These are phyloP conservation scores for Polydrusus cervinus DNA, from an alignment of 2,888 invertebrate genomes.

Conservation along the genomic window DNA sequence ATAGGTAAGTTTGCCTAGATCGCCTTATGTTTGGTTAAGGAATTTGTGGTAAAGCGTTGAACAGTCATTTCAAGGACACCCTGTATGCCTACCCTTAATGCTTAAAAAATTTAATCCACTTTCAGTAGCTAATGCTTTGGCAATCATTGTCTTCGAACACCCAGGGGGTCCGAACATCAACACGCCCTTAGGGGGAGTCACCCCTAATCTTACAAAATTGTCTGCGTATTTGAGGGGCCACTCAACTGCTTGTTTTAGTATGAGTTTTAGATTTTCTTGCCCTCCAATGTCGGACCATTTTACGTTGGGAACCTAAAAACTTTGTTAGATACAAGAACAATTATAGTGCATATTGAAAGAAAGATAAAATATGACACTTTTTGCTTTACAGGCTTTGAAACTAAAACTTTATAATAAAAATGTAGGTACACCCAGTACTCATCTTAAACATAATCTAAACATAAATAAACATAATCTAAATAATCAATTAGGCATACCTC, in stretches of 20 bases:
- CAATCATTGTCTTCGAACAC: constrained; percentile 99
- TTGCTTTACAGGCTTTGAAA: background rate
- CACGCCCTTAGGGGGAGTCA: constrained; percentile 90
- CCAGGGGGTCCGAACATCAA: constrained; percentile 98
- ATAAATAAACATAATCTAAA: too few relatives aligned
- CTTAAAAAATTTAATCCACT: constrained; percentile 96
- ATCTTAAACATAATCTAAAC: too few relatives aligned
- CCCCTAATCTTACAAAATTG: constrained; percentile 85
- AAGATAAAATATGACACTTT: constrained; percentile 21
- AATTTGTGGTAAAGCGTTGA: too few relatives aligned
- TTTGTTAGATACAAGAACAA: constrained; percentile 20
- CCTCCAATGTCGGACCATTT: constrained; percentile 97
- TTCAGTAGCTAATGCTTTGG: constrained; percentile 96
- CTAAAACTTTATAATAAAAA: too few relatives aligned
- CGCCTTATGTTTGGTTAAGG: too few relatives aligned
- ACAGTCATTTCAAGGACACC: too few relatives aligned
- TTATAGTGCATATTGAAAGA: background rate
- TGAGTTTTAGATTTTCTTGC: constrained; percentile 87
- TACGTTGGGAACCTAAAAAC: constrained; percentile 79
- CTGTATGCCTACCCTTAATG: constrained; percentile 84
- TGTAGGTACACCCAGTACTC: too few relatives aligned
- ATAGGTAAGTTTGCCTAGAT: too few relatives aligned
- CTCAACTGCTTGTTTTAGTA: constrained; percentile 91
- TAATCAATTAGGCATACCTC: constrained; percentile 74
- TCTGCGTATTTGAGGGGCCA: constrained; percentile 94